These are phyloP conservation scores for Aradophagus sp. DNA, from an alignment of 1,140 invertebrate genomes.

Conservation along the genomic window DNA sequence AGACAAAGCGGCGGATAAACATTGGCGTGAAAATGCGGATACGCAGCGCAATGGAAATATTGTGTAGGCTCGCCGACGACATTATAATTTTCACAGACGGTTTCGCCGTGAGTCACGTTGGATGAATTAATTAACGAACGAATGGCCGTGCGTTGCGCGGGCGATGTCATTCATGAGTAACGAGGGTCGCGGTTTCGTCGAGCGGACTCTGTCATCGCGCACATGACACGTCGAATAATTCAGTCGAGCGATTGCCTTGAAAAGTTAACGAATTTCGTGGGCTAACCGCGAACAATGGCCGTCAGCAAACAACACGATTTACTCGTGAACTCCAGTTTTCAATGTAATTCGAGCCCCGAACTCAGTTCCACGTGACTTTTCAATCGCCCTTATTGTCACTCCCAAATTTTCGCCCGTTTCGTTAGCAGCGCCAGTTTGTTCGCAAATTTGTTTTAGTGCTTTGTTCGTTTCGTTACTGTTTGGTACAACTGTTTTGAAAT, in stretches of 20 bases:
- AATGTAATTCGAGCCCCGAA: too few relatives aligned
- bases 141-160: conserved; percentile 24
- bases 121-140: conserved; percentile 54
- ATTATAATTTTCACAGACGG: conserved; percentile 53
- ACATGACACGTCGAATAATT: conserved; percentile 53
- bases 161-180: conserved; percentile 54
- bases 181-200: conserved; percentile 51
- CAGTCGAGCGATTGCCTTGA: conserved; percentile 45
- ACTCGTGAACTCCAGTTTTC: too few relatives aligned
- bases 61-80: conserved; percentile 29
- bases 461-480: too few relatives aligned
- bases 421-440: too few relatives aligned
- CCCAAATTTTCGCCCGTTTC: too few relatives aligned
- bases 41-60: conserved; percentile 3
- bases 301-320: conserved; percentile 14
- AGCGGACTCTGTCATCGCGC: conserved; percentile 42
- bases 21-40: too few relatives aligned
- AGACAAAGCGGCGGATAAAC: conserved; percentile 1
- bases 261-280: conserved; percentile 39
- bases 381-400: too few relatives aligned
- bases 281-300: conserved; percentile 23
- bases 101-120: conserved; percentile 45
- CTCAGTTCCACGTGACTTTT: too few relatives aligned
- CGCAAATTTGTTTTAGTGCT: too few relatives aligned
- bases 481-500: too few relatives aligned